A percentile compares a stretch with the other conserved stretches of the same genome.
phyloP scores from a whole-genome alignment of 2,888 invertebrate genomes.

The Matsumyia berberina region DNA sequence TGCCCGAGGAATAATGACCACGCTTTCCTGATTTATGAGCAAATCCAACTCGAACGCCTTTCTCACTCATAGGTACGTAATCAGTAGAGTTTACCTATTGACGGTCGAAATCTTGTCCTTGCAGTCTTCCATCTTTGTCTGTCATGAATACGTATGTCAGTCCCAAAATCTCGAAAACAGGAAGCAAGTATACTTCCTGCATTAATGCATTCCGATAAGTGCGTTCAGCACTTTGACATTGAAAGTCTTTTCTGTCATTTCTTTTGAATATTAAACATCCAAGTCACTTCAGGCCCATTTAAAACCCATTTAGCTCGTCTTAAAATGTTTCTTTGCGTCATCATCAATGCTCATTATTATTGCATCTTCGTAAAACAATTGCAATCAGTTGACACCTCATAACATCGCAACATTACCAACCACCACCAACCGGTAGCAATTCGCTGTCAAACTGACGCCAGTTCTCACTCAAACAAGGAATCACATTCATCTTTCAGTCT shows the following conservation, averaged over 20 bases:
- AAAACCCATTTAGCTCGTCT: slow-evolving; percentile 14
- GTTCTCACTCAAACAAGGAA: slow-evolving; percentile 48
- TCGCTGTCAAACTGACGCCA: slow-evolving; percentile 71
- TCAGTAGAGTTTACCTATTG: no score
- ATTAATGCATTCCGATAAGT: slow-evolving; percentile 1
- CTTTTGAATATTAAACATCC: slow-evolving; percentile 27
- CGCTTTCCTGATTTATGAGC: no score
- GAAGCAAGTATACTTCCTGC: no score
- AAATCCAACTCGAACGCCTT: no score
- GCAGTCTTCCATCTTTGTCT: no score
- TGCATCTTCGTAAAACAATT: slow-evolving; percentile 48
- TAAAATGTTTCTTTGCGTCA: slow-evolving; percentile 24
- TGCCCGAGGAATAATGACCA: no score
- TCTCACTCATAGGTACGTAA: no score
- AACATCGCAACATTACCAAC: slow-evolving; percentile 27
- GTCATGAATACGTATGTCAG: no score
- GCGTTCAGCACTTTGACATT: no score
- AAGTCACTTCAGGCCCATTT: background rate
- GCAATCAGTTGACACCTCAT: slow-evolving; percentile 57
- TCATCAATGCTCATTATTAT: slow-evolving; percentile 59
- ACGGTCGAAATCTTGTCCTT: no score
- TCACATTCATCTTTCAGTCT: slow-evolving; percentile 63
- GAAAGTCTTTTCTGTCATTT: no score
- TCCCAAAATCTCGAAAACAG: background rate
- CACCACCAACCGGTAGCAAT: slow-evolving; percentile 51